Conservation (phyloP, 2,113 vertebrate genomes). For the Murina feae region DNA sequence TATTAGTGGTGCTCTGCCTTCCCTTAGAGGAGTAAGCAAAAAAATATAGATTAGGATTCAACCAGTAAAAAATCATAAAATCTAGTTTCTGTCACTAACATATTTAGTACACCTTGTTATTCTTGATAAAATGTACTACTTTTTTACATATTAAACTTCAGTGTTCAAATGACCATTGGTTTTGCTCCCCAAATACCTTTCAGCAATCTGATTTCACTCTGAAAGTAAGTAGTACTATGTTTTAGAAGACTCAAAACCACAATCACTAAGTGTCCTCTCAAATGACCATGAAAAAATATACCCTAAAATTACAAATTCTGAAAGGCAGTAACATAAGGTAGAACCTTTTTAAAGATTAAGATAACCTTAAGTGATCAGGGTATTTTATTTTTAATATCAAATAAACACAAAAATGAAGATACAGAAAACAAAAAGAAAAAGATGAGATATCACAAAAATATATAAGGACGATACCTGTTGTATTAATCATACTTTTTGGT, state of each 20-base stretch:
- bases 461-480: conserved; percentile 88
- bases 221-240: neutral
- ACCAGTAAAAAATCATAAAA: neutral
- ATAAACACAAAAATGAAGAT: conserved; percentile 57
- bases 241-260: conserved; percentile 38
- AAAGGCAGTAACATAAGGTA: neutral
- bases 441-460: conserved; percentile 82
- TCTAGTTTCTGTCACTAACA: neutral
- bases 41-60: neutral
- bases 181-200: conserved; percentile 40
- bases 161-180: neutral
- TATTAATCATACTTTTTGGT: conserved; percentile 99
- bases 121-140: neutral
- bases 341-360: conserved; percentile 13
- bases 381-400: conserved; percentile 56
- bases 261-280: neutral
- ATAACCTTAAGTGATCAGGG: neutral
- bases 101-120: conserved; percentile 8
- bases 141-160: neutral
- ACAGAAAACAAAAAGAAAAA: conserved; percentile 70
- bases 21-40: neutral
- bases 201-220: neutral
- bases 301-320: conserved; percentile 29
- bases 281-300: neutral
- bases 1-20: conserved; percentile 27